These are phyloP conservation scores for Thunnus maccoyii DNA, from an alignment of 2,113 vertebrate species.

Conservation along the genomic window DNA sequence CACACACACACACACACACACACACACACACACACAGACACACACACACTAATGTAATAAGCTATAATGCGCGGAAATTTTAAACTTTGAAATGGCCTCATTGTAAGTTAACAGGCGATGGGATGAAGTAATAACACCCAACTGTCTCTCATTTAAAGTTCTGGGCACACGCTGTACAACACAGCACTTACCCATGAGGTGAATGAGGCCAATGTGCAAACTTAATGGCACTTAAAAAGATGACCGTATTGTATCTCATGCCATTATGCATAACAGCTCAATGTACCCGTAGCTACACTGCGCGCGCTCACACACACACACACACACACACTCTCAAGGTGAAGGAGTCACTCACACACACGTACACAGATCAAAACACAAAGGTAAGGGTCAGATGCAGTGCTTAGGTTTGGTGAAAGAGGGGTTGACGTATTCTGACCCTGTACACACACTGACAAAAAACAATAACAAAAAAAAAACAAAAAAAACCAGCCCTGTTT, in stretches of 20 bases:
- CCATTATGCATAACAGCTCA: slow-evolving; percentile 50
- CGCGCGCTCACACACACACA: too few species aligned
- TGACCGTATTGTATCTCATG: slow-evolving; percentile 58
- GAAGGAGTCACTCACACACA: slow-evolving; percentile 18
- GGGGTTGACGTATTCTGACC: slow-evolving; percentile 40
- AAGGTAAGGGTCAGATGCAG: slow-evolving; percentile 42
- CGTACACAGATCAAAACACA: slow-evolving; percentile 17
- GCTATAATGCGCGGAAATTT: slow-evolving; percentile 27
- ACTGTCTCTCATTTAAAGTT: slow-evolving; percentile 38
- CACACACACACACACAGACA: slow-evolving; percentile 5
- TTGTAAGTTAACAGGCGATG: slow-evolving; percentile 27
- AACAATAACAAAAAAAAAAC: too few species aligned
- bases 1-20: slow-evolving; percentile 14
- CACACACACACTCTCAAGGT: slow-evolving; percentile 26
- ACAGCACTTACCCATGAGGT: slow-evolving; percentile 50
- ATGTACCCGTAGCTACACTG: slow-evolving; percentile 49
- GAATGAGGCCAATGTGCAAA: slow-evolving; percentile 69
- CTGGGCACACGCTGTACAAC: slow-evolving; percentile 25
- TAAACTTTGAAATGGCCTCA: slow-evolving; percentile 42
- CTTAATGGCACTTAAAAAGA: slow-evolving; percentile 71
- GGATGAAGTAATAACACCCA: slow-evolving; percentile 27
- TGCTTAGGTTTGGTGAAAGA: slow-evolving; percentile 42
- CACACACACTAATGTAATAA: background rate
- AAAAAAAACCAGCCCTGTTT: slow-evolving; percentile 35
- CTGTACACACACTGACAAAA: slow-evolving; percentile 41